Percentiles rank a stretch among this genome's conserved stretches.
phyloP scores from a whole-genome alignment of 2,888 invertebrate species.

The Ormyrus thymus region DNA sequence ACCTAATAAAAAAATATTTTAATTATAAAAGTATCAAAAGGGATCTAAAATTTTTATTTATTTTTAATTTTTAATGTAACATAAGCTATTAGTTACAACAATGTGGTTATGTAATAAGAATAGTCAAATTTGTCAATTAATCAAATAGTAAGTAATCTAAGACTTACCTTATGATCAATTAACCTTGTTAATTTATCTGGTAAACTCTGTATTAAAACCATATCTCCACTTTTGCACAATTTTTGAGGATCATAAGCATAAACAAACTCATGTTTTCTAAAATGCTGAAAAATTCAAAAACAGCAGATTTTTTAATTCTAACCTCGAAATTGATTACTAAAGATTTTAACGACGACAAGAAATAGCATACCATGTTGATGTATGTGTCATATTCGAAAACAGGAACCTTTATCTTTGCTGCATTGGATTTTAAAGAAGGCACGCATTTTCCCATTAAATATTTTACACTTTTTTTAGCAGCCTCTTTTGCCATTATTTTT shows the following conservation, averaged over 20 bases:
- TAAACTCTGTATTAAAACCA: constrained; percentile 86
- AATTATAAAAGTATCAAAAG: not conserved
- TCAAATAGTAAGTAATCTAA: not conserved
- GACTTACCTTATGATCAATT: constrained; percentile 83
- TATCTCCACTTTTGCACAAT: constrained; percentile 87
- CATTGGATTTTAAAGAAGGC: constrained; percentile 85
- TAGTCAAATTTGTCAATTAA: not conserved
- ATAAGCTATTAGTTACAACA: not conserved
- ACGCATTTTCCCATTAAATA: constrained; percentile 85
- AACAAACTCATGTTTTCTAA: constrained; percentile 82
- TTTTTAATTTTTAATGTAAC: not conserved
- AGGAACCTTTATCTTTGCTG: constrained; percentile 86
- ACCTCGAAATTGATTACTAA: constrained; percentile 56
- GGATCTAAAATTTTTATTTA: not conserved
- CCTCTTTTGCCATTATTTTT: not conserved
- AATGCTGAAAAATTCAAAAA: constrained; percentile 67
- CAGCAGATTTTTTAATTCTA: constrained; percentile 52
- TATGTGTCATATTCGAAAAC: constrained; percentile 85
- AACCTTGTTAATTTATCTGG: constrained; percentile 84
- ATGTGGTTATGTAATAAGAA: not conserved
- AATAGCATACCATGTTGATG: constrained; percentile 83
- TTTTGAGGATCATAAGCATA: constrained; percentile 88
- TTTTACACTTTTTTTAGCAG: constrained; percentile 28
- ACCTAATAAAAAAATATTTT: constrained; percentile 70
- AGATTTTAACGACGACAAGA: constrained; percentile 29